These are phyloP conservation scores for Sternarchorhynchus goeldii DNA, from an alignment of 2,797 vertebrate genomes.

Conservation along the genomic window DNA sequence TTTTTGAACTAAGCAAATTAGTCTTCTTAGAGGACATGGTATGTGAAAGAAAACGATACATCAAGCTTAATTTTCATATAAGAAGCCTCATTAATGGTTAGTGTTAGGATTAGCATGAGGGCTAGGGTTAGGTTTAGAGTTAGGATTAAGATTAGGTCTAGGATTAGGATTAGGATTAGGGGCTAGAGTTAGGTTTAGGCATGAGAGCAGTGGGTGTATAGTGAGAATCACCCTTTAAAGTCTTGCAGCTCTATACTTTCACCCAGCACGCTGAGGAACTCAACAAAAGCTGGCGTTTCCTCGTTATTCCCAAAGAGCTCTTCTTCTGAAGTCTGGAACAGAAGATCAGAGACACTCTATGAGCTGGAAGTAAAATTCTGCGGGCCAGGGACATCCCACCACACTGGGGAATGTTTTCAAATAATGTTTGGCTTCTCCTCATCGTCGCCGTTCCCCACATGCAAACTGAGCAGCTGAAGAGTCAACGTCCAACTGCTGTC, in stretches of 20 bases:
- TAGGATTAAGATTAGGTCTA: too few relatives aligned
- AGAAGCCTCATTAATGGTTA: too few relatives aligned
- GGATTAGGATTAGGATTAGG: too few relatives aligned
- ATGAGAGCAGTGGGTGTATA: not conserved
- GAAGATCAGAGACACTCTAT: not conserved
- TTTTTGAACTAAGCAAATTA: too few relatives aligned
- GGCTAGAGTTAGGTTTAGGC: not conserved
- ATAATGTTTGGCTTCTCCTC: too few relatives aligned
- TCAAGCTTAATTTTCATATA: too few relatives aligned
- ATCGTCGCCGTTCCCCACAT: too few relatives aligned
- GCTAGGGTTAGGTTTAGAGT: too few relatives aligned
- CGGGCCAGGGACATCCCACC: not conserved
- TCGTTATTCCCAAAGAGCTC: conserved; percentile 94
- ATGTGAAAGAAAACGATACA: too few relatives aligned
- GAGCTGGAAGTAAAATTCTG: not conserved
- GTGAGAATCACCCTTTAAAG: conserved; percentile 86
- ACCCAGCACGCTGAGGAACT: conserved; percentile 87
- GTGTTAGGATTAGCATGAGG: too few relatives aligned
- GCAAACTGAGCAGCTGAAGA: too few relatives aligned
- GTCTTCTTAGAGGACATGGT: too few relatives aligned
- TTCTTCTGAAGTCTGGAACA: conserved; percentile 87
- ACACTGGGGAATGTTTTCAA: not conserved
- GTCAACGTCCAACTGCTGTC: not conserved
- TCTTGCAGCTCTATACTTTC: conserved; percentile 92
- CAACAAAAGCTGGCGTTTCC: conserved; percentile 90